These are phyloP conservation scores for Oophaga pumilio DNA, from an alignment of 2,113 vertebrate species.

Conservation along the genomic window DNA sequence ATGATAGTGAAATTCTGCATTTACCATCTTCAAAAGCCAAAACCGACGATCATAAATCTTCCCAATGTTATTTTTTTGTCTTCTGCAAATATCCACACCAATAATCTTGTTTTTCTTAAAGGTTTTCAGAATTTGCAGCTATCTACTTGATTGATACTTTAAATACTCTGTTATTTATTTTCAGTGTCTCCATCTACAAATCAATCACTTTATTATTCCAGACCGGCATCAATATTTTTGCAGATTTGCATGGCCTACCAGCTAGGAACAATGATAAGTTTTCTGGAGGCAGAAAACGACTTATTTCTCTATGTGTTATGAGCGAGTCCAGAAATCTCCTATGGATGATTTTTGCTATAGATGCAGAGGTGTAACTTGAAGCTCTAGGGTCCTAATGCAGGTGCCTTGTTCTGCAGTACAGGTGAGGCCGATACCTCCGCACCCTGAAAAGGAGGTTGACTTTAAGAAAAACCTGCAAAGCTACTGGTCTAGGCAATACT, in stretches of 20 bases:
- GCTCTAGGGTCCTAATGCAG: not conserved
- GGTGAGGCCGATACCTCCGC: too few species aligned
- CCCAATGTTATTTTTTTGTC: not conserved
- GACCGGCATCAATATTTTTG: conserved; percentile 15
- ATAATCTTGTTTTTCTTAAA: conserved; percentile 35
- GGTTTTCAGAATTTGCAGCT: conserved; percentile 25
- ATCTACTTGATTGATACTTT: conserved; percentile 41
- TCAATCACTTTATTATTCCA: conserved; percentile 19
- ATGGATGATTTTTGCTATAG: too few species aligned
- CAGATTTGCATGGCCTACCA: not conserved
- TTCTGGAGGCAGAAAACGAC: not conserved
- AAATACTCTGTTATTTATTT: not conserved
- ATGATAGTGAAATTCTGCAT: conserved; percentile 4
- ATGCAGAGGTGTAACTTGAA: too few species aligned
- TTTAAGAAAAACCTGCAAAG: too few species aligned
- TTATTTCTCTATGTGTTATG: not conserved
- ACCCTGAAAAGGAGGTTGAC: too few species aligned
- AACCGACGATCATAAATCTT: conserved; percentile 31
- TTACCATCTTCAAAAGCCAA: conserved; percentile 8
- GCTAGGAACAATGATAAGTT: not conserved
- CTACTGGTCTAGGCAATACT: too few species aligned
- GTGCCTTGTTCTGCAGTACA: not conserved
- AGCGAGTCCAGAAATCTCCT: too few species aligned
- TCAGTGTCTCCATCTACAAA: conserved; percentile 31
- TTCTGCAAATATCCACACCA: conserved; percentile 21